Conservation (phyloP, 2,888 invertebrate genomes). For the Neuroscelio doddi region DNA sequence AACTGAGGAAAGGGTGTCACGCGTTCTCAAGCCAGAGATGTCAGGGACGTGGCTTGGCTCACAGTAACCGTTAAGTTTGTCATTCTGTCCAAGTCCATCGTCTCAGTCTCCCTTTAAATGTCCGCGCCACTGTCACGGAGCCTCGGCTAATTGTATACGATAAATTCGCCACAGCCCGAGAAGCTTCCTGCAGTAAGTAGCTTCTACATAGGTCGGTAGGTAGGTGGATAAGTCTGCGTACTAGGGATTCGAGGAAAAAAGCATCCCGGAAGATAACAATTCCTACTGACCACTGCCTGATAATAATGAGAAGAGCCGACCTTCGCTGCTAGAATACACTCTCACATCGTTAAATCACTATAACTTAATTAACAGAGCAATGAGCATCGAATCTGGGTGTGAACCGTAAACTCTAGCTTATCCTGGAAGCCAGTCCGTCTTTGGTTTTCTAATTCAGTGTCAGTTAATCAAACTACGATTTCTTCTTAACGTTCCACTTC, state of each 20-base stretch:
- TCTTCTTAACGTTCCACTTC: too few relatives aligned
- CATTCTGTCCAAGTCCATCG: conserved; percentile 53
- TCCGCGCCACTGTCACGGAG: conserved; percentile 54
- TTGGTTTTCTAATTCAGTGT: background rate
- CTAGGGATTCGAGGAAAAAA: conserved; percentile 13
- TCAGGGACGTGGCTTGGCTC: conserved; percentile 52
- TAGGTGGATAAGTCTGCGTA: conserved; percentile 23
- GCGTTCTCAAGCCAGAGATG: conserved; percentile 44
- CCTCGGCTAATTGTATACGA: conserved; percentile 64
- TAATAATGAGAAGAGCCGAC: conserved; percentile 33
- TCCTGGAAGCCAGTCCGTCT: conserved; percentile 1
- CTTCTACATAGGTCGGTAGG: too few relatives aligned
- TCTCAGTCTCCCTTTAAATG: conserved; percentile 51
- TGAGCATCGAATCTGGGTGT: conserved; percentile 14
- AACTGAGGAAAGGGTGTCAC: conserved; percentile 47
- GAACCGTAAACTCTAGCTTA: conserved; percentile 12
- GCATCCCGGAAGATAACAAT: conserved; percentile 31
- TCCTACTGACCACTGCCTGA: conserved; percentile 28
- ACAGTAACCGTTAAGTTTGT: conserved; percentile 63
- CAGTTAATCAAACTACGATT: too few relatives aligned
- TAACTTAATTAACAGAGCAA: conserved; percentile 33
- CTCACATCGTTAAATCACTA: conserved; percentile 32
- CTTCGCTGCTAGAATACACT: conserved; percentile 24
- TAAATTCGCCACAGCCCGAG: conserved; percentile 54
- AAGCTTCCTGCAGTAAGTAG: conserved; percentile 24